Evolutionary conservation across 2,797 vertebrate genomes (phyloP).

Genomic region (Poeciliopsis presidionis): DNA sequence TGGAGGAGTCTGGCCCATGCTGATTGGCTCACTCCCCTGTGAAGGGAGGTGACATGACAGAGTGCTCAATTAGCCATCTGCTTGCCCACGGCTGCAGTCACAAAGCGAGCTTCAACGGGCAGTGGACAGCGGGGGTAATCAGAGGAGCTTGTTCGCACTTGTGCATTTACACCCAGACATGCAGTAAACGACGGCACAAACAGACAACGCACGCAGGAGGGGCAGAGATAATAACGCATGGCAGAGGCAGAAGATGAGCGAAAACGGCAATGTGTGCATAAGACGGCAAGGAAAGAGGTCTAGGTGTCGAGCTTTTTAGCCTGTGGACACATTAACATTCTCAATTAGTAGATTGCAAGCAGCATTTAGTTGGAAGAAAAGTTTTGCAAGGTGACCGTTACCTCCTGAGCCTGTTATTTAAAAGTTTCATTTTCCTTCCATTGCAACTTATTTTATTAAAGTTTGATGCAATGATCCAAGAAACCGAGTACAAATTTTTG

Average conservation of each 20-base stretch:
- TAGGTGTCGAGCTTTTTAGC: background rate
- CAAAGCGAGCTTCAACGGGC: conserved; percentile 61
- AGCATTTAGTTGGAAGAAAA: background rate
- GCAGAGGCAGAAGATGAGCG: background rate
- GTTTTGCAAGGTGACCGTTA: conserved; percentile 19
- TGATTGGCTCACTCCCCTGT: conserved; percentile 73
- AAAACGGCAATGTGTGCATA: conserved; percentile 3
- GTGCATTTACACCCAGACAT: conserved; percentile 9
- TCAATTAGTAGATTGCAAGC: conserved; percentile 26
- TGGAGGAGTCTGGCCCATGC: conserved; percentile 57
- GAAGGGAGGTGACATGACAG: conserved; percentile 75
- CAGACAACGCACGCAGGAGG: conserved; percentile 14
- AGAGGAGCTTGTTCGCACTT: conserved; percentile 20
- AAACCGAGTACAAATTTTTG: background rate
- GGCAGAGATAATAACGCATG: background rate
- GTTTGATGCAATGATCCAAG: background rate
- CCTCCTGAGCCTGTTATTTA: conserved; percentile 17
- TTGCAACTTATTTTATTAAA: background rate
- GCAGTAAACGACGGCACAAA: conserved; percentile 34
- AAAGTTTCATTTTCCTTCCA: background rate
- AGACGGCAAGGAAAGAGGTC: background rate
- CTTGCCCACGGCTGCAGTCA: conserved; percentile 70
- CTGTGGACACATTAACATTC: background rate
- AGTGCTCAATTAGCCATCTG: conserved; percentile 80
- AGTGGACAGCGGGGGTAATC: conserved; percentile 62